Evolutionary conservation across 2,797 vertebrate species (phyloP).

Genomic region (Falco naumanni): DNA sequence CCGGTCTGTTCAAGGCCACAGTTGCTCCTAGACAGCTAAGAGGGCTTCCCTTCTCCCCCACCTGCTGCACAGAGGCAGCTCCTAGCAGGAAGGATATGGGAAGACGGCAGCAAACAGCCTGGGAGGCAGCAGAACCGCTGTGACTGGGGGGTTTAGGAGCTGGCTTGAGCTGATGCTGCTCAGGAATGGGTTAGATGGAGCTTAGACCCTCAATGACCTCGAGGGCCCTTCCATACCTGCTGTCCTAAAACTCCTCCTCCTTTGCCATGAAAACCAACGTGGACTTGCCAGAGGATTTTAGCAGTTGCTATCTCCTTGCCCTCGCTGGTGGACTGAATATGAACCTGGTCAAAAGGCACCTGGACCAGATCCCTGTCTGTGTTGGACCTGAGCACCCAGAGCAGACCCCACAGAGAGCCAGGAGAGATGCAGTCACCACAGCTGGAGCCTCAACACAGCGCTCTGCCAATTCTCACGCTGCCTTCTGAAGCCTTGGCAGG

Average conservation of each 20-base stretch:
- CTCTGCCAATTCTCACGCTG: background rate
- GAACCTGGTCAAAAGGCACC: background rate
- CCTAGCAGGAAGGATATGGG: background rate
- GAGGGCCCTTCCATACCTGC: background rate
- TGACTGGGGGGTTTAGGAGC: background rate
- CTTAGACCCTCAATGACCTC: background rate
- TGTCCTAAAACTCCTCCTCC: background rate
- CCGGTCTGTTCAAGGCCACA: background rate
- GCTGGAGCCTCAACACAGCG: background rate
- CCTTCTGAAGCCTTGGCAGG: background rate
- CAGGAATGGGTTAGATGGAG: background rate
- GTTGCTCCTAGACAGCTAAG: background rate
- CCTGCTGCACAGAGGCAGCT: background rate
- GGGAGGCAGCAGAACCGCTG: background rate
- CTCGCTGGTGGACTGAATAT: accelerated
- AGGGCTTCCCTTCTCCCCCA: background rate
- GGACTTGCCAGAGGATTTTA: background rate
- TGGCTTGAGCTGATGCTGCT: background rate
- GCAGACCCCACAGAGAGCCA: background rate
- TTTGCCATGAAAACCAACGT: background rate
- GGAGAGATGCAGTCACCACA: background rate
- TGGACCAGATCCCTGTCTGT: background rate
- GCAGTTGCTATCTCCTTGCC: background rate
- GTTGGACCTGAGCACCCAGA: background rate
- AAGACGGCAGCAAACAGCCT: background rate